Evolutionary conservation across 1,140 invertebrate genomes (phyloP), one percentile per base, ranked within the genome.

Genomic region (Hyles vespertilio): DNA sequence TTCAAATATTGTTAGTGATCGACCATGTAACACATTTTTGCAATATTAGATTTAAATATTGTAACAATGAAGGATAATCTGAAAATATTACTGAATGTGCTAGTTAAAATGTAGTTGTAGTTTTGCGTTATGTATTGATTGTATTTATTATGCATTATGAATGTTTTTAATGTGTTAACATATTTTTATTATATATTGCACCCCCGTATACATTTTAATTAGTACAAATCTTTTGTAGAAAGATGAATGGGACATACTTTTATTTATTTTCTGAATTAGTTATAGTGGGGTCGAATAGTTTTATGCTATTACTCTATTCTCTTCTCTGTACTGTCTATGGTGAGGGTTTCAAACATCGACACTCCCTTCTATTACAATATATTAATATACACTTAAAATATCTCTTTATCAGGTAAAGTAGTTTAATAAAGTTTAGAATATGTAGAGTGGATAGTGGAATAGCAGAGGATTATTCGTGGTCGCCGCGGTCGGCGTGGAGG

Each of bases 21-120:
- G 36, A 40, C 36, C 36, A 40, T 40, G 8, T 40, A 40, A 5
- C 36, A 8, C 36, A 8, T 40, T 8, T 40, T 40, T 40, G 36
- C 3, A n/a, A 11, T 48, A 48, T 5, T 32, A 32, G 6, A 40
- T 59, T 47, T 34, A 46, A 56, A 48, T 5, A 36, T 49, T 44
- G n/a, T 45, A 44, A 51, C 32, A 1, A 22, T 45, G n/a, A 54
- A 34, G 6, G 22, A 56, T 67, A 79, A 81, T 84, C 79, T 84
- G 79, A 81, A 84, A 84, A 80, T 84, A 69, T 81, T 81, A 84
- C 79, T 70, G 69, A 78, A 81, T 79, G 76, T 84, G 74, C 77
- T 78, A 81, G 71, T 84, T 79, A 73, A 81, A 80, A 77, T 80
- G 78, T 81, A 77, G 81, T 61, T 55, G 60, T 77, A 74, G 70